phyloP scores from a whole-genome alignment of 2,888 invertebrate genomes.

The Idaea straminata region DNA sequence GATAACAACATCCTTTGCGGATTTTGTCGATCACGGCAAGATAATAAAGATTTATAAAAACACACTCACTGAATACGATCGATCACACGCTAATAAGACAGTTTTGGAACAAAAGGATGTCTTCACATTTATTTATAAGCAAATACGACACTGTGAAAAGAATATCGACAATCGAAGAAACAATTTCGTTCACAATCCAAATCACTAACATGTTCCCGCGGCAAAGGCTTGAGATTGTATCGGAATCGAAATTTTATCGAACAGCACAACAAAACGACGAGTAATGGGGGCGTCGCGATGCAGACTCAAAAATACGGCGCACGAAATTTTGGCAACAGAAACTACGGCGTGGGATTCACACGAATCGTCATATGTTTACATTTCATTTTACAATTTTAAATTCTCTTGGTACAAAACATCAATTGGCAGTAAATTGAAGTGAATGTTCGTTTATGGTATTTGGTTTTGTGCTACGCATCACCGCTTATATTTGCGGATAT shows the following conservation, averaged over 20 bases:
- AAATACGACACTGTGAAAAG: constrained; percentile 45
- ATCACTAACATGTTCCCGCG: constrained; percentile 46
- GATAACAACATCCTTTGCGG: constrained; percentile 18
- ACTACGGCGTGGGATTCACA: constrained; percentile 50
- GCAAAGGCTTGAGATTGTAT: constrained; percentile 18
- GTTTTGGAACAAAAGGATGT: constrained; percentile 51
- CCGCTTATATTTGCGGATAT: constrained; percentile 26
- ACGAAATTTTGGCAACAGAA: constrained; percentile 64
- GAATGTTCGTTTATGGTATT: constrained; percentile 15
- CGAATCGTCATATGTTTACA: constrained; percentile 30
- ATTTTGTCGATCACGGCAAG: constrained; percentile 14
- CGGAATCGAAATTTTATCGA: constrained; percentile 29
- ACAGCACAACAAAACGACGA: constrained; percentile 46
- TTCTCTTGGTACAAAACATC: constrained; percentile 33
- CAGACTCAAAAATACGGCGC: constrained; percentile 54
- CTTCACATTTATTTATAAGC: constrained; percentile 47
- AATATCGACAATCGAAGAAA: constrained; percentile 37
- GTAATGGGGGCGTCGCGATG: constrained; percentile 39
- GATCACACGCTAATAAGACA: constrained; percentile 52
- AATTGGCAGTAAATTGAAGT: constrained; percentile 36
- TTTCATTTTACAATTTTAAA: constrained; percentile 29
- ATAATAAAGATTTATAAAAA: constrained; percentile 20
- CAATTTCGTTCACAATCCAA: constrained; percentile 41
- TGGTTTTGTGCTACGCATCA: constrained; percentile 11
- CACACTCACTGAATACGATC: constrained; percentile 18